Percentiles rank a stretch among this genome's conserved stretches.
These are phyloP conservation scores for Pristionchus pacificus DNA, from an alignment of 1,140 invertebrate genomes.

Conservation along the genomic window DNA sequence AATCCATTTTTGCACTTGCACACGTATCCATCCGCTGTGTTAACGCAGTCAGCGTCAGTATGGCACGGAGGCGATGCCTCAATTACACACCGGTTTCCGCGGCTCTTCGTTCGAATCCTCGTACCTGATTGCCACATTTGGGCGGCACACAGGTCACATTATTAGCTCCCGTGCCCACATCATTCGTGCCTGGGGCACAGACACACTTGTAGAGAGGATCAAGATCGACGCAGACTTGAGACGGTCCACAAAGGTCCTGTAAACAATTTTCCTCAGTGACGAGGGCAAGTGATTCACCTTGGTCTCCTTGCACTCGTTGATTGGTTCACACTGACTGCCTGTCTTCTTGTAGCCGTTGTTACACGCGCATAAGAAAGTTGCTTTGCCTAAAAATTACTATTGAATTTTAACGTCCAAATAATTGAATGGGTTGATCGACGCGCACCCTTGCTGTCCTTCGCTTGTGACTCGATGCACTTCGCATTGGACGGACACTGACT, in stretches of 20 bases:
- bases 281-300: no score
- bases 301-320: not conserved
- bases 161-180: not conserved
- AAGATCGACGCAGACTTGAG: not conserved
- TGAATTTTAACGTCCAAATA: not conserved
- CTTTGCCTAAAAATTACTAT: not conserved
- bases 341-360: not conserved
- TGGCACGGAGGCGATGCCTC: no score
- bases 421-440: not conserved
- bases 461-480: not conserved
- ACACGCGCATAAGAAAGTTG: not conserved
- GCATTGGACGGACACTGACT: not conserved
- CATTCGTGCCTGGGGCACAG: not conserved
- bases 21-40: not conserved
- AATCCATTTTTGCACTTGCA: not conserved
- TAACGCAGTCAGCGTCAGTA: not conserved
- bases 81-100: no score
- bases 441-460: not conserved
- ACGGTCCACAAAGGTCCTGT: not conserved
- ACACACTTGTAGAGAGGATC: not conserved
- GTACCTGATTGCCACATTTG: not conserved
- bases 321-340: not conserved
- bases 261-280: not conserved
- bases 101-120: not conserved
- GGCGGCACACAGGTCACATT: not conserved